Evolutionary conservation across 2,797 vertebrate genomes (phyloP).

Genomic region (Atherinosoma microstoma): DNA sequence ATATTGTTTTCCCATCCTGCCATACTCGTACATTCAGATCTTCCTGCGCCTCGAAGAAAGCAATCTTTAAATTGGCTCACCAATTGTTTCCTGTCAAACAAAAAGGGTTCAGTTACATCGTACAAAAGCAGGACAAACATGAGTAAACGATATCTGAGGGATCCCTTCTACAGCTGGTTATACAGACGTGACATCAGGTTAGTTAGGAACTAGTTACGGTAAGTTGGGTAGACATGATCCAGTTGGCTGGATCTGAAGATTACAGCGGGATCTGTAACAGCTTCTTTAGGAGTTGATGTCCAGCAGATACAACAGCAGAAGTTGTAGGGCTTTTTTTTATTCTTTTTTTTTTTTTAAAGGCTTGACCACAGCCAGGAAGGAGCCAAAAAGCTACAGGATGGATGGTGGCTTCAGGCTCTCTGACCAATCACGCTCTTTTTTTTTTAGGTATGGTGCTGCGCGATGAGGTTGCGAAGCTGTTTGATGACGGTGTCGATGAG

Average conservation of each 20-base stretch:
- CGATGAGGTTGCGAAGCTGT: conserved; percentile 93
- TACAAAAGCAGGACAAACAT: not conserved
- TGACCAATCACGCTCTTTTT: conserved; percentile 4
- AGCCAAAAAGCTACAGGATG: not conserved
- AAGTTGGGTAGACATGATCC: not conserved
- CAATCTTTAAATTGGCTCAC: not conserved
- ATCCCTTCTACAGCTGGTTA: not conserved
- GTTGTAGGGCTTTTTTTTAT: not conserved
- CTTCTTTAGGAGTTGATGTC: not conserved
- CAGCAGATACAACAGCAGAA: not conserved
- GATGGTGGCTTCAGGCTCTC: not conserved
- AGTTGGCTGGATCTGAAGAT: not conserved
- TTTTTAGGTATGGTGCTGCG: conserved; percentile 84
- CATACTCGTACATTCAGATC: too few relatives aligned
- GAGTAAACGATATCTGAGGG: not conserved
- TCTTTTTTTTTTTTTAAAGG: not conserved
- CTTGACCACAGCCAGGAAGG: not conserved
- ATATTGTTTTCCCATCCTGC: not conserved
- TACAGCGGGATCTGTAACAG: not conserved
- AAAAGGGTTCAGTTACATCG: not conserved
- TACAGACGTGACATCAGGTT: not conserved
- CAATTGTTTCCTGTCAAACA: not conserved
- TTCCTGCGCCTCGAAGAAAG: not conserved
- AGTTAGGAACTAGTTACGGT: not conserved
- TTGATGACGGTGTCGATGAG: conserved; percentile 94